phyloP scores from a whole-genome alignment of 2,113 vertebrate species.

The Myrmecophaga tridactyla region DNA sequence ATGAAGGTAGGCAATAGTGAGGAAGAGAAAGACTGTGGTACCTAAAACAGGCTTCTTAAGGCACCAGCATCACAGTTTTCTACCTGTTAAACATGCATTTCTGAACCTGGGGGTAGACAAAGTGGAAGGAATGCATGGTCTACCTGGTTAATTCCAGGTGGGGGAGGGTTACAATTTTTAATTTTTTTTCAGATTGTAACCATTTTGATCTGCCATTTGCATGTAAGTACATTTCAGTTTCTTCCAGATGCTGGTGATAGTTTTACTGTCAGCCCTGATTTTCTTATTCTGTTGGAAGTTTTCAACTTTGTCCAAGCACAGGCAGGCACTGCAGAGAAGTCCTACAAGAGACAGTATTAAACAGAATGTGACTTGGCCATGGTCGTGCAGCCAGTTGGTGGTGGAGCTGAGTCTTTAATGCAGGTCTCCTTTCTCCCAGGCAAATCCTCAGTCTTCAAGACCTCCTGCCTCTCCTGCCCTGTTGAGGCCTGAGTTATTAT shows the following conservation, averaged over 20 bases:
- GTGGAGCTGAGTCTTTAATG: neutral
- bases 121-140: neutral
- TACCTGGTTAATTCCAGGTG: neutral
- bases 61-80: neutral
- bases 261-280: conserved; percentile 29
- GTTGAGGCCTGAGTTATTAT: neutral
- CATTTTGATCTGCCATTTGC: neutral
- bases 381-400: neutral
- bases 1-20: neutral
- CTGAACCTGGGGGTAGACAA: neutral
- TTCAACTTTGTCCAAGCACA: neutral
- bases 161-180: neutral
- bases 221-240: neutral
- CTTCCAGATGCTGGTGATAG: neutral
- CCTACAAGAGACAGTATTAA: neutral
- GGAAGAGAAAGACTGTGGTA: neutral
- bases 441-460: conserved; percentile 21
- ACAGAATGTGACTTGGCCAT: neutral
- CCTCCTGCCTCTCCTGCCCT: conserved; percentile 3
- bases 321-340: neutral
- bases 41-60: neutral
- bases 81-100: neutral
- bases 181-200: neutral
- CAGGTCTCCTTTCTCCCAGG: neutral
- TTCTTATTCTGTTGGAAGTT: neutral